Evolutionary conservation across 1,140 invertebrate species (phyloP), one percentile per base, ranked within the genome.

Genomic region (Bombus haemorrhoidalis): DNA sequence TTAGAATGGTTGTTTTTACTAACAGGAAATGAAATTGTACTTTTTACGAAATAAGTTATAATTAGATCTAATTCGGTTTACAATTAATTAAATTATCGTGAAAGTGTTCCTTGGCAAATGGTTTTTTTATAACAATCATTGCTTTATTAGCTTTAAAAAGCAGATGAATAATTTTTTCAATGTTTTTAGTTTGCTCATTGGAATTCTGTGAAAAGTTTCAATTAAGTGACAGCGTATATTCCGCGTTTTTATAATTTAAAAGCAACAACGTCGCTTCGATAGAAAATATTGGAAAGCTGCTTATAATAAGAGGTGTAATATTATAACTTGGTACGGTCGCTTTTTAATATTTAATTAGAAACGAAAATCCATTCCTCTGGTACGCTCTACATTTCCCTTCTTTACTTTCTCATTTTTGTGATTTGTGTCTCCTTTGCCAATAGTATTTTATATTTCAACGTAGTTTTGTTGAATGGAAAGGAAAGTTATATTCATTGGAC

Each of bases 311-410:
- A 81, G 32, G 18, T 1, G 34, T 37, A 34, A n/a, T 41, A 47
- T 34, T 66, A 43, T 79, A 79, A 79, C 22, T 79, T 47, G 22
- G 18, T 5, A 25, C 39, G 18, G 18, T 15, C 22, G 10, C 9
- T 47, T 79, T 79, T 68, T 79, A 43, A 79, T 47, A 18, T 62
- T 66, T 68, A 79, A 79, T 47, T 66, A 62, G 39, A 68, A 79
- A 34, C n/a, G n/a, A 12, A 34, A 79, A 25, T 66, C 41, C 32
- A 47, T 47, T 79, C 12, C 32, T 28, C n/a, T 32, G 15, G 15
- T 32, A 53, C 5, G 47, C 47, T 53, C 22, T 22, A 1, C n/a
- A 64, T 43, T 78, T 34, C 13, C 5, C n/a, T 22, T 37, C 15
- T 41, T 1, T 25, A 9, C 28, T 18, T 8, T 9, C 18, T 32